These are phyloP conservation scores for Cariama cristata DNA, from an alignment of 2,113 vertebrate genomes.

Conservation along the genomic window DNA sequence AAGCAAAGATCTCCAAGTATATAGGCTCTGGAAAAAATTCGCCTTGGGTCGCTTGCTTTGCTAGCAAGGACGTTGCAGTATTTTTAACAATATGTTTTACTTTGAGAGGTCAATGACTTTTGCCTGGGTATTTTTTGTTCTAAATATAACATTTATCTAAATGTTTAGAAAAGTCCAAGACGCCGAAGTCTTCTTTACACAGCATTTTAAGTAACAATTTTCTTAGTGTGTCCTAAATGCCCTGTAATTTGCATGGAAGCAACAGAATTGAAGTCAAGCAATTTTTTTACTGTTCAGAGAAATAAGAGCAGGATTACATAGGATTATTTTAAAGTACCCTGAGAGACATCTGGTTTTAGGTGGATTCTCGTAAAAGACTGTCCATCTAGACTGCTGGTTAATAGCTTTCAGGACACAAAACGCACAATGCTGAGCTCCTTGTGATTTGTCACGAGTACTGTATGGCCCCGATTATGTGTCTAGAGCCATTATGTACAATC, in stretches of 20 bases:
- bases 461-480: background rate
- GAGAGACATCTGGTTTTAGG: background rate
- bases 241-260: background rate
- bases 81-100: constrained; percentile 75
- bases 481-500: background rate
- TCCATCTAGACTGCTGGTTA: background rate
- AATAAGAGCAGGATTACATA: background rate
- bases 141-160: constrained; percentile 34
- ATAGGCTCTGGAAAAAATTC: constrained; percentile 20
- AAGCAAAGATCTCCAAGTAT: constrained; percentile 61
- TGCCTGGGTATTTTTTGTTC: constrained; percentile 33
- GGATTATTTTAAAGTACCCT: background rate
- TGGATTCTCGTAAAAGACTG: background rate
- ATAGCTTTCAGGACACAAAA: background rate
- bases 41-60: constrained; percentile 62
- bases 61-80: constrained; percentile 51
- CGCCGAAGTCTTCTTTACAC: background rate
- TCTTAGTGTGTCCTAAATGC: background rate
- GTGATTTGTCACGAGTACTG: background rate
- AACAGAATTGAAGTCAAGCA: background rate
- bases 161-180: background rate
- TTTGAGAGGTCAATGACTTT: constrained; percentile 59
- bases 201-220: background rate
- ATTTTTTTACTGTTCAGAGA: background rate
- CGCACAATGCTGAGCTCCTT: background rate